Percentiles rank a stretch among this genome's conserved stretches.
phyloP scores from a whole-genome alignment of 92 coral and sea anemone species.

The Paragorgia papillata region DNA sequence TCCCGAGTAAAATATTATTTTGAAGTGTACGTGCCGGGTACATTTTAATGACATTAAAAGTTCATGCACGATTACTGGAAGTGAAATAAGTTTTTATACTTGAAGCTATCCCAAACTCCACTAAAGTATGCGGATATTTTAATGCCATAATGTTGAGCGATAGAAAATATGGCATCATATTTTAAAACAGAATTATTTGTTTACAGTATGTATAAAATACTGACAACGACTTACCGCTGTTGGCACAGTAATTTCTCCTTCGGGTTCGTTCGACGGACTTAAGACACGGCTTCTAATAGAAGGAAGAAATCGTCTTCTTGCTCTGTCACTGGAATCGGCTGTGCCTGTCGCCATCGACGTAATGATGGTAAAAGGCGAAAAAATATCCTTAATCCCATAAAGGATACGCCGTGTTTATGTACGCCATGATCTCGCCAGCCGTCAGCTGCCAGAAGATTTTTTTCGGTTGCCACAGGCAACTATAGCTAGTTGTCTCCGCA shows the following conservation, averaged over 20 bases:
- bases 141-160: too few species aligned
- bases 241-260: neutral
- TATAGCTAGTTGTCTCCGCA: neutral
- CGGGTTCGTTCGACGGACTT: constrained; percentile 66
- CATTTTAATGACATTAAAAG: too few species aligned
- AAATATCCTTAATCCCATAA: constrained; percentile 1
- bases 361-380: neutral
- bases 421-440: neutral
- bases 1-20: too few species aligned
- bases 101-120: too few species aligned
- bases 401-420: neutral
- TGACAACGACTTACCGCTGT: constrained; percentile 32
- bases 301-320: constrained; percentile 68
- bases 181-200: too few species aligned
- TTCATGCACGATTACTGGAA: too few species aligned
- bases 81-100: too few species aligned
- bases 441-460: constrained; percentile 20
- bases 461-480: constrained; percentile 2
- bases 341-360: constrained; percentile 27
- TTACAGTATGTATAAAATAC: too few species aligned
- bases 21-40: too few species aligned
- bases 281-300: constrained; percentile 89
- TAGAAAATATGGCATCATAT: too few species aligned
- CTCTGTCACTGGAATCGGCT: constrained; percentile 12
- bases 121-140: too few species aligned